phyloP scores from a whole-genome alignment of 2,113 vertebrate species.

The Mustelus asterias region DNA sequence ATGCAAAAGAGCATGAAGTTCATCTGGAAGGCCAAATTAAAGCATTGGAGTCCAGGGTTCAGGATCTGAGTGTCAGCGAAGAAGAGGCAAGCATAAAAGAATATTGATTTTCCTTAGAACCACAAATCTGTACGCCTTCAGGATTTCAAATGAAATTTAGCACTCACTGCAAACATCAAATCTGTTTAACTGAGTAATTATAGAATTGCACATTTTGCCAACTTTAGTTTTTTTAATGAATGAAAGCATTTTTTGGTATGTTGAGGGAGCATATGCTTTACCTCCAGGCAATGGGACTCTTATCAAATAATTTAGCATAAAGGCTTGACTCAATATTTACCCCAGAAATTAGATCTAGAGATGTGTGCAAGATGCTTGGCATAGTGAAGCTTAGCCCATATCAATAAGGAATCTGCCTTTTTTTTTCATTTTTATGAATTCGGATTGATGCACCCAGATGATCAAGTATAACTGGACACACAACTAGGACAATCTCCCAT shows the following conservation, averaged over 20 bases:
- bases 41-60: slow-evolving; percentile 70
- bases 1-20: slow-evolving; percentile 69
- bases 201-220: not conserved
- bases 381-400: not conserved
- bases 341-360: not conserved
- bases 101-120: not conserved
- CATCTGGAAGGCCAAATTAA: slow-evolving; percentile 75
- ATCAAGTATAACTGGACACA: not conserved
- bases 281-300: not conserved
- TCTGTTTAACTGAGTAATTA: not conserved
- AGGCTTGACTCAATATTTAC: not conserved
- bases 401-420: not conserved
- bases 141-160: not conserved
- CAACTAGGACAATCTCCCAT: not conserved
- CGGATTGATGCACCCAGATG: not conserved
- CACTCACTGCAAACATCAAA: not conserved
- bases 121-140: not conserved
- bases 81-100: slow-evolving; percentile 62
- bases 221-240: not conserved
- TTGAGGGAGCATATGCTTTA: not conserved
- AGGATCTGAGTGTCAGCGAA: slow-evolving; percentile 66
- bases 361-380: not conserved
- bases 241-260: not conserved
- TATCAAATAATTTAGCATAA: not conserved
- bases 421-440: not conserved